Base-by-base conservation (phyloP, 2,888 invertebrate species). In the Drosophila sordidapex region DNA sequence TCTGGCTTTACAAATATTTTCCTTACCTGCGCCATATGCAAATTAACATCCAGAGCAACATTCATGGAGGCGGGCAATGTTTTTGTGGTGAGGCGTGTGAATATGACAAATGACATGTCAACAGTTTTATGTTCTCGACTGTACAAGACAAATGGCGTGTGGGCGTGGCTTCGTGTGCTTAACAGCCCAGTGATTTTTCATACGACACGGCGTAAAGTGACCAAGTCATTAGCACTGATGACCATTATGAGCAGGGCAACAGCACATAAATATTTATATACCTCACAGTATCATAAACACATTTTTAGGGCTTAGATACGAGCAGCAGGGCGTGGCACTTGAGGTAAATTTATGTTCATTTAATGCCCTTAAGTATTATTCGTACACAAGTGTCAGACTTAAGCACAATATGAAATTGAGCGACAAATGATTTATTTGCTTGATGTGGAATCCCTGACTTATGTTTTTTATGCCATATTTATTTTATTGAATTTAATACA, bases 21-120 rank as follows among this genome's bases (percentile, higher is more conserved):
- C 8, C 21, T n/a, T 38, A 76, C 62, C 72, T 76, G 67, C 51
- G 54, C 21, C 54, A 62, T 65, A 81, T 80, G 76, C 59, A 81
- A 76, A 77, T 79, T 52, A 75, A 53, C 53, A 25, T 51, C 21
- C 56, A 66, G 53, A 49, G 4, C 46, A 33, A 11, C 33, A 33
- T 33, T 33, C 18, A n/a, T 5, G 25, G 11, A n/a, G 59, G 13
- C 15, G 54, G 35, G 21, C 56, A 63, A 66, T 60, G 60, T 57
- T 51, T 53, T 36, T 53, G 53, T 46, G 48, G 49, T 13, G 25
- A 38, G 61, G 31, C 59, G 78, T 82, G 77, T 78, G 88, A 87
- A 85, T 78, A 76, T 86, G 85, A 89, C 85, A 86, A 89, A 82
- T 78, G 83, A 85, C 74, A 78, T 83, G 84, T 81, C 84, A 87